Percentiles rank a stretch among this genome's conserved stretches.
Conservation (phyloP, 1,140 invertebrate genomes). For the Drosophila repletoides region DNA sequence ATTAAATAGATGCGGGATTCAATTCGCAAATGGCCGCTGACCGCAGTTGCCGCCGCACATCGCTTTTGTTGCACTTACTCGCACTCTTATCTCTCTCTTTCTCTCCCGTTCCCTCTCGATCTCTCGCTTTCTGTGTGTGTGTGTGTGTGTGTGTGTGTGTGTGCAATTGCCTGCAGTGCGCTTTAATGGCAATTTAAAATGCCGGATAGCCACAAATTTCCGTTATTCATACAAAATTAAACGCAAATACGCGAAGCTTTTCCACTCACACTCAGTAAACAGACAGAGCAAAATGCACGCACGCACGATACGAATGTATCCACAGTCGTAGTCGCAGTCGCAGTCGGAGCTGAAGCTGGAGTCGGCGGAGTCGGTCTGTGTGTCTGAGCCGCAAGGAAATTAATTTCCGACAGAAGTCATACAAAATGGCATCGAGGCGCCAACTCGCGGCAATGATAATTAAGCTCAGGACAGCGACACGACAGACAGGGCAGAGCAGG, state of each 20-base stretch:
- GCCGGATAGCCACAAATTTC: constrained; percentile 78
- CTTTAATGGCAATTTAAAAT: constrained; percentile 79
- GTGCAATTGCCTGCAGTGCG: constrained; percentile 38
- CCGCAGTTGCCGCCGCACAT: constrained; percentile 45
- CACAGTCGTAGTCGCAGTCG: too few relatives aligned
- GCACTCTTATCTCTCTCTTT: too few relatives aligned
- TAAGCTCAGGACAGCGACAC: constrained; percentile 46
- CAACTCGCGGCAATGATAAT: constrained; percentile 63
- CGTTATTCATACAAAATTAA: constrained; percentile 76
- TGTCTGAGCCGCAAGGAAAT: constrained; percentile 60
- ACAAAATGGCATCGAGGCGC: constrained; percentile 64
- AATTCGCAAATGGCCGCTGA: constrained; percentile 49
- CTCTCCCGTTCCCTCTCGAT: too few relatives aligned
- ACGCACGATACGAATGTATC: constrained; percentile 8
- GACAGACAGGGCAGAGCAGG: too few relatives aligned
- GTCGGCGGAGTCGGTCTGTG: constrained; percentile 36
- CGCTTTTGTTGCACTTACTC: constrained; percentile 17
- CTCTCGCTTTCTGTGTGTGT: not conserved
- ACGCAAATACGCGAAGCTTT: constrained; percentile 59
- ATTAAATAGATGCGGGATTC: constrained; percentile 41
- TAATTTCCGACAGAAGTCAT: constrained; percentile 81
- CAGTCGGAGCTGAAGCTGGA: too few relatives aligned
- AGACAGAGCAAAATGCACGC: constrained; percentile 31
- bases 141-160: constrained; percentile 14
- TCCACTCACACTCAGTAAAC: too few relatives aligned